phyloP scores from a whole-genome alignment of 2,113 vertebrate species.

The Bungarus multicinctus region DNA sequence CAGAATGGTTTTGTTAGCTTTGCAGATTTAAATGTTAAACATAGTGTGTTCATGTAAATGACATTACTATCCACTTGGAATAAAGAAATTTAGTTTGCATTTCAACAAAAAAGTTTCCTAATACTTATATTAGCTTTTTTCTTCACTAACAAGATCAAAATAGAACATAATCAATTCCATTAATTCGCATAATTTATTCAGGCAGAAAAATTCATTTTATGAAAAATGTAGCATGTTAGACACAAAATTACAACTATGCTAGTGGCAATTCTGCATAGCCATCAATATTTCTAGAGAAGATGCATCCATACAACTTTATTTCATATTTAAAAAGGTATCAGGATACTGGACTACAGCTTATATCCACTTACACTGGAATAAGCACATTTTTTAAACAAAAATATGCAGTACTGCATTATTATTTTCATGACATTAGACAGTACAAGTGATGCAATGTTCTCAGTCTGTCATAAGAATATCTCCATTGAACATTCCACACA shows the following conservation, averaged over 20 bases:
- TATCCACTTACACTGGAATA: not conserved
- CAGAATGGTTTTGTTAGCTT: not conserved
- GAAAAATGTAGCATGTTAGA: not conserved
- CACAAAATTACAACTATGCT: not conserved
- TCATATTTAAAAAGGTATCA: not conserved
- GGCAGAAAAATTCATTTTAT: not conserved
- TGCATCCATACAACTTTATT: not conserved
- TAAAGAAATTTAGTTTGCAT: not conserved
- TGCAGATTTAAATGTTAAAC: not conserved
- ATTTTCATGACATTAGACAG: not conserved
- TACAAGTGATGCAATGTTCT: not conserved
- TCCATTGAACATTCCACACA: not conserved
- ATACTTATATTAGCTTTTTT: not conserved
- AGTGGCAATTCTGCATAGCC: not conserved
- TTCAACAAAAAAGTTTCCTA: not conserved
- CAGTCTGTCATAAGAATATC: not conserved
- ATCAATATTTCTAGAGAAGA: constrained; percentile 13
- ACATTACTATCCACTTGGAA: not conserved
- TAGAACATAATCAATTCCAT: not conserved
- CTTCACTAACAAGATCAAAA: not conserved
- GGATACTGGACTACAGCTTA: not conserved
- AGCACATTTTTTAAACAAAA: not conserved
- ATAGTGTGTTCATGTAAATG: not conserved
- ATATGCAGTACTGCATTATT: not conserved
- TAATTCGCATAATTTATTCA: not conserved